Base-by-base conservation (phyloP, 1,140 invertebrate genomes). In the Druon quercuslanigerum region DNA sequence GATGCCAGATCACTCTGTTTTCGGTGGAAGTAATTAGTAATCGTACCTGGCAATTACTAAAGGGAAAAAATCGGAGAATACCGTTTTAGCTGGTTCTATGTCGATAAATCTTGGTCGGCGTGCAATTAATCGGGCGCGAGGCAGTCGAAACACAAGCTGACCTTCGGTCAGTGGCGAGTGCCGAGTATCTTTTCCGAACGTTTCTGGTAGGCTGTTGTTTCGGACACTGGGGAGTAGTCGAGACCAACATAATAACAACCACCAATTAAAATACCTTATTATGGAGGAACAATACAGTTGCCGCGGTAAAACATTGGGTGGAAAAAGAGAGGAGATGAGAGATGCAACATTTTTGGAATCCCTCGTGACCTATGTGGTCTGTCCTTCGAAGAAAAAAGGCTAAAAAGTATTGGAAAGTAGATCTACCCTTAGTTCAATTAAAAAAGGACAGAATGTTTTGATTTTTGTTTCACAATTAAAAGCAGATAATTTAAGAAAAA, bases 261-360 rank as follows among this genome's bases (percentile, higher is more conserved):
- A 82, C 84, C 84, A 85, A 85, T 85, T 85, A 85, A 85, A 85
- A 85, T 85, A 84, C 84, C 82, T 85, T 85, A 83, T 83, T 83
- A 85, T 75, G 74, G 77, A 73, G 71, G 74, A 83, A 85, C 82
- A 85, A 85, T 85, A 81, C 79, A 72, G 75, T 76, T 82, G 66
- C 73, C 74, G 70, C 73, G 33, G 74, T 51, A 25, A 46, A 0
- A 46, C 40, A 46, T 46, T 46, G 40, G 40, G 40, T 46, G 9
- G 40, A 46, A 46, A 46, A 46, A 46, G 40, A 46, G 40, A 46
- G 40, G 40, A 46, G 40, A 46, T 8, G 8, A 46, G 40, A 46
- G 40, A 46, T 46, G 40, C 7, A 46, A 46, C 40, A 46, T 46
- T 46, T 46, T 46, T 11, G 40, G 9, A 46, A 46, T 46, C 40